A percentile compares a stretch with the other conserved stretches of the same genome.
Conservation (phyloP, 2,888 invertebrate species). For the Sepiola atlantica region DNA sequence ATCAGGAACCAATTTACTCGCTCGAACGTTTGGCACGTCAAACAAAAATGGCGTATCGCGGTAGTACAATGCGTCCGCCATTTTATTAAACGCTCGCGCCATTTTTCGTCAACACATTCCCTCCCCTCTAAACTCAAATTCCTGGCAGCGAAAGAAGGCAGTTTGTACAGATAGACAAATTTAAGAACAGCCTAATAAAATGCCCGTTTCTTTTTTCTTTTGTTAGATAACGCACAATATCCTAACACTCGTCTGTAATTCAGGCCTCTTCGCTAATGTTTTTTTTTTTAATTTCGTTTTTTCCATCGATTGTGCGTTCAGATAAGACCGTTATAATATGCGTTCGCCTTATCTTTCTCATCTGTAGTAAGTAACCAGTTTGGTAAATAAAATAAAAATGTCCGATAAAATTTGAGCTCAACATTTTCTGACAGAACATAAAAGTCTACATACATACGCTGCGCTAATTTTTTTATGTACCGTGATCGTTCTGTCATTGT, state of each 20-base stretch:
- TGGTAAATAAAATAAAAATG: background rate
- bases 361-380: background rate
- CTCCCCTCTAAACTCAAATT: background rate
- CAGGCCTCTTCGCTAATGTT: background rate
- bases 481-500: too few species aligned
- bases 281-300: background rate
- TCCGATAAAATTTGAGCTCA: background rate
- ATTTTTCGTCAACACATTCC: background rate
- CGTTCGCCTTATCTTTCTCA: background rate
- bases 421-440: background rate
- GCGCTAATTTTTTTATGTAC: background rate
- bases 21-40: background rate
- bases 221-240: background rate
- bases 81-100: background rate
- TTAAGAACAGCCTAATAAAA: conserved; percentile 18
- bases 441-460: background rate
- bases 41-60: background rate
- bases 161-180: background rate
- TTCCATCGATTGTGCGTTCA: background rate
- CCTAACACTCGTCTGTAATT: background rate
- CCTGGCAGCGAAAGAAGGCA: background rate
- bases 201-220: conserved; percentile 18
- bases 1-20: background rate
- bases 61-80: background rate
- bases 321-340: background rate